Base-by-base conservation (phyloP, 1,140 invertebrate species). In the Dendrolimus punctatus region DNA sequence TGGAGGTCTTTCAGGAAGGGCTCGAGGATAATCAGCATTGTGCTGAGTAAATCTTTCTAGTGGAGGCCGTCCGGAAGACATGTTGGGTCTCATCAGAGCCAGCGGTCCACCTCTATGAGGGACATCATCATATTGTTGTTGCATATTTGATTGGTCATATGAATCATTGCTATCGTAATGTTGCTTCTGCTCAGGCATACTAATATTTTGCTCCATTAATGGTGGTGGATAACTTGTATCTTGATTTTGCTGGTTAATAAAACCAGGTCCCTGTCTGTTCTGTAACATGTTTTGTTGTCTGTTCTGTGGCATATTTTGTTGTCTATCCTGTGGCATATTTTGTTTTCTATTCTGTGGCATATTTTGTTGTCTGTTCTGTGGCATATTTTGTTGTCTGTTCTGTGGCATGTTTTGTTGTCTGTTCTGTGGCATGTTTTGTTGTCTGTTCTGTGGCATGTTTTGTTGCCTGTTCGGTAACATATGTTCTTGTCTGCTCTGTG, bases 101-200 rank as follows among this genome's bases (percentile, higher is more conserved):
- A 8, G 39, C 40, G 55, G 49, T 39, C 42, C 42, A 42, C 38
- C 45, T 43, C 56, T 58, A 8, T 38, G 43, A 10, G 51, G 46
- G 6, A 23, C 50, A 60, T 62, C 60, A 9, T 50, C 47, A 39
- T 50, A 51, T 40, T 23, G 10, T 9, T 42, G 57, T 50, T 46
- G 53, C 49, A 67, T 62, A 47, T 66, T 62, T 41, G 50, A 60
- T 6, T 44, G 46, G 42, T 45, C 47, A 57, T 59, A 64, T 42
- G 61, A 64, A 47, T 40, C n/a, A 57, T 68, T 66, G 46, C 51
- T 66, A 7, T 69, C 55, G 61, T 68, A 71, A 53, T 68, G 68
- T 47, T 70, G 64, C 7, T 66, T 62, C 46, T 65, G 55, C 40
- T 23, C 23, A 23, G 55, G 44, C 8, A 57, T 52, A 43, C 63